Base-by-base conservation (phyloP, 2,113 vertebrate species). In the Dolichotis patagonum region DNA sequence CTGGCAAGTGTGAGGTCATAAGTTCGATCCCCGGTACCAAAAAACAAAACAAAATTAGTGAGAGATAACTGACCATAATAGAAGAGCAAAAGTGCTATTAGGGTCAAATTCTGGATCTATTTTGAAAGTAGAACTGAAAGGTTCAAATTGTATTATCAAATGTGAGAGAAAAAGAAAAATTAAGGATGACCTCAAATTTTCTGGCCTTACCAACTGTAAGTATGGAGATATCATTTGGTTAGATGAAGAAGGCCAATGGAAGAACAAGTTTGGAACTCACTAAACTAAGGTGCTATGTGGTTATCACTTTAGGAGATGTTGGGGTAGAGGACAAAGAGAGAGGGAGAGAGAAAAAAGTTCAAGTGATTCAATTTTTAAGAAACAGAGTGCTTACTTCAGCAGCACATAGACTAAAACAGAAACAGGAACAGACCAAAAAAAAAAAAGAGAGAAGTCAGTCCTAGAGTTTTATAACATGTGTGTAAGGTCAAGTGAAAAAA, bases 101-200 rank as follows among this genome's bases (percentile, higher is more conserved):
- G 35, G 35, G 67, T 82, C 78, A 91, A 81, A 91, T 91, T 91
- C 28, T 95, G 49, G 32, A 91, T 28, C 32, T 93, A 69, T 43
- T 93, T 52, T 95, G 20, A 86, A 91, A 90, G n/a, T 14, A 81
- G 56, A 96, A n/a, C 13, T 88, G 71, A 95, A 0, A 69, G 65
- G 26, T 75, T 85, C 30, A 86, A 52, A 94, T 92, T 5, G 83
- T 3, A 32, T 52, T 54, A 87, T 19, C 41, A 77, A 20, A 16
- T 56, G 3, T 84, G 41, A 67, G 13, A 54, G 4, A 80, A 65
- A 78, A 30, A 81, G 35, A 95, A 12, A 30, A 88, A 82, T 88
- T 46, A 91, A 97, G 35, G 58, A 67, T 54, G 22, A 78, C 69
- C 71, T 52, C 35, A 58, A 90, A 28, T 56, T 80, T 63, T 95